Percentiles rank a stretch among this genome's conserved stretches.
phyloP scores from a whole-genome alignment of 2,888 invertebrate species.

The Zaprionus obscuricornis region DNA sequence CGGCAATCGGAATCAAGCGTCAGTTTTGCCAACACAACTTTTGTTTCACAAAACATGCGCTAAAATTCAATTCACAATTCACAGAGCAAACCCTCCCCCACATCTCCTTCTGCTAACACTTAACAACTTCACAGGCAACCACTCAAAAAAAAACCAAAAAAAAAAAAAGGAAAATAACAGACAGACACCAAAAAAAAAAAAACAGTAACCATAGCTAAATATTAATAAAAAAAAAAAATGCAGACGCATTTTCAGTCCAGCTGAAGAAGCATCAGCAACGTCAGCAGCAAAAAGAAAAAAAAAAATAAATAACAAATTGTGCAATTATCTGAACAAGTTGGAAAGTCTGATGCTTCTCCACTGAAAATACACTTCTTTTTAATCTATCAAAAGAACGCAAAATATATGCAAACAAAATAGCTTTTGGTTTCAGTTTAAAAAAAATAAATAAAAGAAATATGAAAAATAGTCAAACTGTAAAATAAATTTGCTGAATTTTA shows the following conservation, averaged over 20 bases:
- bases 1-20: not conserved
- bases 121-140: slow-evolving; percentile 11
- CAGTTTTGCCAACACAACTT: not conserved
- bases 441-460: not conserved
- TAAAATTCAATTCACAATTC: slow-evolving; percentile 49
- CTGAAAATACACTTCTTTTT: no score
- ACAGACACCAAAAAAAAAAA: slow-evolving; percentile 6
- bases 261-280: no score
- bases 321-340: not conserved
- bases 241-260: slow-evolving; percentile 5
- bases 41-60: slow-evolving; percentile 7
- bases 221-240: slow-evolving; percentile 25
- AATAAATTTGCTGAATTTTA: no score
- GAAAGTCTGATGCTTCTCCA: not conserved
- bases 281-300: no score
- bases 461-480: no score
- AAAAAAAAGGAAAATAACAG: no score
- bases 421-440: no score
- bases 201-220: slow-evolving; percentile 15
- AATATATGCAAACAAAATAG: no score
- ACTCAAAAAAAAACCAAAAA: not conserved
- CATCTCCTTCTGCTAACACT: no score
- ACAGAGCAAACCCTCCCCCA: no score
- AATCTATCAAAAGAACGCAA: no score
- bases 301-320: no score